A percentile compares a stretch with the other conserved stretches of the same genome.
Evolutionary conservation across 2,113 vertebrate genomes (phyloP).

Genomic region (Tetraodon nigroviridis): DNA sequence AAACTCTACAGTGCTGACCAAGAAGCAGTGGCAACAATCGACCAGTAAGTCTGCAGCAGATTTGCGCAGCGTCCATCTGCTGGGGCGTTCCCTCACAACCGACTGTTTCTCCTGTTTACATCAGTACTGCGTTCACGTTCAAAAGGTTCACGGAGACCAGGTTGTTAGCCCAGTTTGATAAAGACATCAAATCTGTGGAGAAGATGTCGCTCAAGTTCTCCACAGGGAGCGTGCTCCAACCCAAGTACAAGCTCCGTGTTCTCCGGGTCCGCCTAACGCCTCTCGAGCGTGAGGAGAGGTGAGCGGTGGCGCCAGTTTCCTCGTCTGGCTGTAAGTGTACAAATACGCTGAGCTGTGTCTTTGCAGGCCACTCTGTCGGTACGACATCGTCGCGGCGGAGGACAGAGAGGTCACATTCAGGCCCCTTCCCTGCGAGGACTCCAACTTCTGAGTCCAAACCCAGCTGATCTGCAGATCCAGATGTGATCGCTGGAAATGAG

Average conservation of each 20-base stretch:
- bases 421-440: conserved; percentile 76
- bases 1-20: conserved; percentile 67
- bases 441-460: conserved; percentile 62
- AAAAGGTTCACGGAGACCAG: conserved; percentile 73
- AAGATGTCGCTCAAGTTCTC: conserved; percentile 81
- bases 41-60: conserved; percentile 62
- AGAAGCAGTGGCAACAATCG: conserved; percentile 58
- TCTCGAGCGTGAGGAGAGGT: conserved; percentile 74
- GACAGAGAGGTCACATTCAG: conserved; percentile 72
- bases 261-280: conserved; percentile 78
- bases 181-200: conserved; percentile 71
- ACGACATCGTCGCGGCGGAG: conserved; percentile 83
- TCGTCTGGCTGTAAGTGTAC: neutral
- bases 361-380: conserved; percentile 82
- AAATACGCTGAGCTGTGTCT: neutral
- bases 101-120: neutral
- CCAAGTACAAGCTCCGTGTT: conserved; percentile 82
- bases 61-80: neutral
- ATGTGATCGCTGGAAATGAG: neutral
- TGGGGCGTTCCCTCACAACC: neutral
- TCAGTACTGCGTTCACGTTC: conserved; percentile 78
- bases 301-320: neutral
- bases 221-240: conserved; percentile 69
- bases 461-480: neutral
- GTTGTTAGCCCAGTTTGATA: conserved; percentile 81